phyloP scores from a whole-genome alignment of 2,113 vertebrate species.

The Scopus umbretta region DNA sequence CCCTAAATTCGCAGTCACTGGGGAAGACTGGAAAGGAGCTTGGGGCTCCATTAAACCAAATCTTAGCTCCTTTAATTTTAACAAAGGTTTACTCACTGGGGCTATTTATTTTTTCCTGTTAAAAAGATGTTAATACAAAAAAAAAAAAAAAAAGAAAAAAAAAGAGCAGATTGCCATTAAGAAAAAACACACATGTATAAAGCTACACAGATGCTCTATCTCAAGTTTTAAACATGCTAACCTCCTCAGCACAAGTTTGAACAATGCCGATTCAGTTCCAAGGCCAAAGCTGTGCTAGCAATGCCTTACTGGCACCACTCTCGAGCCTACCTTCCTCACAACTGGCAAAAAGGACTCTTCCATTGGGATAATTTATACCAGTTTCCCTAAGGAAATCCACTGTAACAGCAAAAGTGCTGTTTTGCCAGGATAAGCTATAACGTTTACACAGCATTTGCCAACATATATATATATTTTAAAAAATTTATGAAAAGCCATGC shows the following conservation, averaged over 20 bases:
- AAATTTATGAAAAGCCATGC: neutral
- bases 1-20: neutral
- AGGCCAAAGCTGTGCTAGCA: neutral
- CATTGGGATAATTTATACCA: slow-evolving; percentile 10
- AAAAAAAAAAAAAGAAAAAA: neutral
- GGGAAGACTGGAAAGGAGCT: neutral
- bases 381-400: slow-evolving; percentile 48
- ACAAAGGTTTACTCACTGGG: neutral
- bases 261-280: neutral
- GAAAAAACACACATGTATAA: neutral
- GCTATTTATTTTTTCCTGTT: neutral
- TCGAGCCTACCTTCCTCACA: neutral
- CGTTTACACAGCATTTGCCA: slow-evolving; percentile 39
- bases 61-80: neutral
- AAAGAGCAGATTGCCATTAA: neutral
- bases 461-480: neutral
- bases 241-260: neutral
- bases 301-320: neutral
- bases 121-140: neutral
- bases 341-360: slow-evolving; percentile 49
- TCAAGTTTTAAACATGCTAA: neutral
- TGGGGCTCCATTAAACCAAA: neutral
- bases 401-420: slow-evolving; percentile 8
- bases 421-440: slow-evolving; percentile 58
- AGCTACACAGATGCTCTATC: neutral